Base-by-base conservation (phyloP, 1,140 invertebrate species). In the Triops cancriformis region DNA sequence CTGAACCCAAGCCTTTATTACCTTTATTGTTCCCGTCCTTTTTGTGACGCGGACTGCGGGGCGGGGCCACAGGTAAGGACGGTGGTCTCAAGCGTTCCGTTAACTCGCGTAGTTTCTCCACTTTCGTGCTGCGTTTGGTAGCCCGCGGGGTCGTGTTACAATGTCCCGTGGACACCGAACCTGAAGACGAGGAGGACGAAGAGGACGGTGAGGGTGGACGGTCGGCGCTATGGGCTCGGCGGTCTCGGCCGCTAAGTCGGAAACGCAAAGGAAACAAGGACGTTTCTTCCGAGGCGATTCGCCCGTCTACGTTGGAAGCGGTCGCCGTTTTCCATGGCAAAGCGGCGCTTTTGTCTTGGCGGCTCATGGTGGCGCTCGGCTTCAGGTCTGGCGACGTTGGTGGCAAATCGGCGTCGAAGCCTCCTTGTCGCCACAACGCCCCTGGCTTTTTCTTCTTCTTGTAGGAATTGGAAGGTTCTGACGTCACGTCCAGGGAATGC, bases 61-160 rank as follows among this genome's bases (percentile, higher is more conserved):
- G 72, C 28, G 74, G 74, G n/a, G 78, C 78, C 7, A 75, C 37
- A 12, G 78, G 75, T 26, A 76, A 45, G 7, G 78, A 72, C 31
- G 74, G 45, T 37, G 78, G 73, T 64, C 79, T n/a, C 77, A 93
- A 85, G 77, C 91, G 87, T 82, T 93, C 91, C 5, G 92, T 93
- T 77, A 94, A 87, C 84, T 93, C 91, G 79, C 89, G 88, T 78
- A 93, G 86, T 78, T 90, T 87, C 82, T 92, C 89, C 18, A 91
- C 87, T 83, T 90, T 90, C 82, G 88, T 89, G 12, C 74, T 76
- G 84, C 85, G 88, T 84, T 27, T 14, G n/a, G 76, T 80, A 86
- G 87, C 28, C 28, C 74, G 43, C 1, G 73, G 78, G 23, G 31
- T 43, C 26, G 78, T 79, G 14, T 26, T 26, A 23, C 26, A 18